A percentile compares a stretch with the other conserved stretches of the same genome.
Conservation (phyloP, 2,888 invertebrate genomes). For the Agrotis clavis region DNA sequence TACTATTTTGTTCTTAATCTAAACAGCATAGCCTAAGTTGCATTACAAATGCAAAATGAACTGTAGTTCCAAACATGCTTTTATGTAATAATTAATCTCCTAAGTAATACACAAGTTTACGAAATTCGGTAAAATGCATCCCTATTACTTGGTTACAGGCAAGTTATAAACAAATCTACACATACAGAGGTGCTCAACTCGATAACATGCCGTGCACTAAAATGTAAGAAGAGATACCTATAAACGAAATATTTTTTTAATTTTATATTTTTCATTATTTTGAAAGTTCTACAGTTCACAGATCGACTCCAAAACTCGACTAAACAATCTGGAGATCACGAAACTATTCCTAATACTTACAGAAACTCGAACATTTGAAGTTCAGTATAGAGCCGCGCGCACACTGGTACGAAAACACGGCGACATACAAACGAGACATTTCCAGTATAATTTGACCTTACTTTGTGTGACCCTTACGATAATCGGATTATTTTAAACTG, state of each 20-base stretch:
- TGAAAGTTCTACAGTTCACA: slow-evolving; percentile 73
- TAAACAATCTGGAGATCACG: slow-evolving; percentile 87
- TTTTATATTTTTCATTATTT: slow-evolving; percentile 50
- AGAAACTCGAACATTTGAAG: slow-evolving; percentile 59
- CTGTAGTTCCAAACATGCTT: slow-evolving; percentile 64
- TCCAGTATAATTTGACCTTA: too few relatives aligned
- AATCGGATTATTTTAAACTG: too few relatives aligned
- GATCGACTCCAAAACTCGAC: slow-evolving; percentile 82
- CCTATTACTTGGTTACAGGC: slow-evolving; percentile 69
- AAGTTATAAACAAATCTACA: slow-evolving; percentile 67
- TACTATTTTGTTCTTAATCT: slow-evolving; percentile 83
- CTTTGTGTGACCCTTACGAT: too few relatives aligned
- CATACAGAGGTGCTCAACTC: slow-evolving; percentile 67
- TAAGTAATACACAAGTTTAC: slow-evolving; percentile 62
- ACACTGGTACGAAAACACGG: slow-evolving; percentile 43
- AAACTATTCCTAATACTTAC: slow-evolving; percentile 86
- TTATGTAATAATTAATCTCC: slow-evolving; percentile 67
- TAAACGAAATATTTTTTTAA: slow-evolving; percentile 45
- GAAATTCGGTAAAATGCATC: slow-evolving; percentile 66
- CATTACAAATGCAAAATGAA: slow-evolving; percentile 67
- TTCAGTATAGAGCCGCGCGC: slow-evolving; percentile 64
- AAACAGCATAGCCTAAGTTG: slow-evolving; percentile 75
- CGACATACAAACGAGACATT: too few relatives aligned
- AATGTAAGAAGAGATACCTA: slow-evolving; percentile 47
- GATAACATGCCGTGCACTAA: slow-evolving; percentile 69